A percentile compares a stretch with the other conserved stretches of the same genome.
These are phyloP conservation scores for Pantala flavescens DNA, from an alignment of 1,140 invertebrate genomes.

Conservation along the genomic window DNA sequence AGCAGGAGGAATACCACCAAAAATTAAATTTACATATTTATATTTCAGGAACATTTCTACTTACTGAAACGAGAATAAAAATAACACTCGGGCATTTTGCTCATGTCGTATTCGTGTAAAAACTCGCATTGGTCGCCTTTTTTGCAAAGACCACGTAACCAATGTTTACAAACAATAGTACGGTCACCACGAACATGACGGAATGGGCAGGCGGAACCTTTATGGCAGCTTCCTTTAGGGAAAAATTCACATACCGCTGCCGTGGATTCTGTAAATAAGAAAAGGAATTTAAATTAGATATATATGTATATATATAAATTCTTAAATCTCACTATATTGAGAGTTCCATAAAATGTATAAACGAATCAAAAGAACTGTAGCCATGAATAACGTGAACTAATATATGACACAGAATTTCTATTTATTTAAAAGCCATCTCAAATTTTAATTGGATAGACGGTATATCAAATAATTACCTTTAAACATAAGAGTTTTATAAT, in stretches of 20 bases:
- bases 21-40: no score
- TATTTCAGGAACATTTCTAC: conserved; percentile 27
- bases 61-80: conserved; percentile 93
- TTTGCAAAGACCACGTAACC: conserved; percentile 96
- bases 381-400: no score
- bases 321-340: no score
- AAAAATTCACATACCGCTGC: conserved; percentile 94
- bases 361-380: conserved; percentile 21
- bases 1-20: no score
- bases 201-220: conserved; percentile 88
- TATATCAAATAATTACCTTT: no score
- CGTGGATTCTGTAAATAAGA: conserved; percentile 72
- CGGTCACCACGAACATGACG: conserved; percentile 93
- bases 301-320: no score
- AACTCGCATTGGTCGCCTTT: conserved; percentile 99
- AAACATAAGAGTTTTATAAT: no score
- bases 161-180: conserved; percentile 99
- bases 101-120: conserved; percentile 99
- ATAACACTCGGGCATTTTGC: conserved; percentile 99
- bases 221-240: conserved; percentile 63
- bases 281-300: no score
- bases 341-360: no score
- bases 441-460: no score
- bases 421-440: no score
- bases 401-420: no score